Evolutionary conservation across 2,797 vertebrate genomes (phyloP).

Genomic region (Fistularia commersonii): DNA sequence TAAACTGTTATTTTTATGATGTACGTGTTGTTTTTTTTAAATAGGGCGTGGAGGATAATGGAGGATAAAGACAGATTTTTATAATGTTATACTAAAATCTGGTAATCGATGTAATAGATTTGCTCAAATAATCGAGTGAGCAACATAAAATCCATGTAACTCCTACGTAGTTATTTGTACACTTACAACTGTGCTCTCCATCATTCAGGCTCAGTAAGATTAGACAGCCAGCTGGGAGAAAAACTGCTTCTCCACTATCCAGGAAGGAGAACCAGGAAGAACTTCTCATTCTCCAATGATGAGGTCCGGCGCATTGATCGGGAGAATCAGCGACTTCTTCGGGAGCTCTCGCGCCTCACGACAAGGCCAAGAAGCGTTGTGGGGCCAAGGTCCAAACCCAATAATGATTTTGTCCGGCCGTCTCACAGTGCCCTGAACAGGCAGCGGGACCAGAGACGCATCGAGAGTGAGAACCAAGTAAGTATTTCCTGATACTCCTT

Average conservation of each 20-base stretch:
- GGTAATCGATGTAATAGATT: background rate
- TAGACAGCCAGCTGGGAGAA: slow-evolving; percentile 72
- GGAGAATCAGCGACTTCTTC: slow-evolving; percentile 90
- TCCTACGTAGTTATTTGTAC: background rate
- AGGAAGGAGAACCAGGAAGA: slow-evolving; percentile 74
- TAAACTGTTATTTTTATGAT: slow-evolving; percentile 3
- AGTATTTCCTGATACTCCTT: slow-evolving; percentile 49
- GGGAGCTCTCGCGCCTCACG: slow-evolving; percentile 79
- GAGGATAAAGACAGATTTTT: too few species aligned
- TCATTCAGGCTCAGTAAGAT: slow-evolving; percentile 71
- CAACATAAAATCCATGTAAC: background rate
- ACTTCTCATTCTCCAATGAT: slow-evolving; percentile 87
- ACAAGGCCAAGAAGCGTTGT: slow-evolving; percentile 55
- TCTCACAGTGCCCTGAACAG: slow-evolving; percentile 88
- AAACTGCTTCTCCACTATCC: slow-evolving; percentile 64
- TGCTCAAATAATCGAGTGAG: too few species aligned
- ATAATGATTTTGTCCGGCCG: slow-evolving; percentile 46
- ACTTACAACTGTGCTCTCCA: slow-evolving; percentile 3
- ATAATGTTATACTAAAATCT: too few species aligned
- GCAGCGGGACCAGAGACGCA: slow-evolving; percentile 86
- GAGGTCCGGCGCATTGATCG: slow-evolving; percentile 86
- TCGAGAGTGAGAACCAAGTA: slow-evolving; percentile 92
- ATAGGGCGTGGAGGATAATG: too few species aligned
- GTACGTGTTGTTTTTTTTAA: too few species aligned
- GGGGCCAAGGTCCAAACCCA: slow-evolving; percentile 14